These are phyloP conservation scores for Ormyrus nitidulus DNA, from an alignment of 2,888 invertebrate species.

Conservation along the genomic window DNA sequence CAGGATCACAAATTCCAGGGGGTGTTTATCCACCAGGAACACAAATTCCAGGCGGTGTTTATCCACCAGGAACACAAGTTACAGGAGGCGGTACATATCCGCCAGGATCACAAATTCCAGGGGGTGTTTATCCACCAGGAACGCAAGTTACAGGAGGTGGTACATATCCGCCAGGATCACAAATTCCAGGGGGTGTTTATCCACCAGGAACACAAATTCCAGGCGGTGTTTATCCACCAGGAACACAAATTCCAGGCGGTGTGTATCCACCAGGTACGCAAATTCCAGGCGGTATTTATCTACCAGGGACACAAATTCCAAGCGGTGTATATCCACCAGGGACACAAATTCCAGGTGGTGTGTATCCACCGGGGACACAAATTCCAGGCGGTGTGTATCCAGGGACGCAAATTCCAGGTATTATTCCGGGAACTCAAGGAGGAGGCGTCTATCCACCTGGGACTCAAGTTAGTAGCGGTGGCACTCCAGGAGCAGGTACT, in stretches of 20 bases:
- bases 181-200: neutral
- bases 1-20: neutral
- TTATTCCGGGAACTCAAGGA: constrained; percentile 48
- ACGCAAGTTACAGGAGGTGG: constrained; percentile 31
- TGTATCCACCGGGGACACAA: constrained; percentile 51
- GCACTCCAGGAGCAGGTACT: constrained; percentile 38
- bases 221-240: constrained; percentile 9
- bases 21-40: constrained; percentile 51
- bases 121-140: constrained; percentile 48
- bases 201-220: neutral
- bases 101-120: constrained; percentile 46
- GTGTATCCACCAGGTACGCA: constrained; percentile 43
- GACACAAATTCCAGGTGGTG: constrained; percentile 41
- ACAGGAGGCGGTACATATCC: constrained; percentile 51
- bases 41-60: constrained; percentile 31
- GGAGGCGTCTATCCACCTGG: constrained; percentile 49
- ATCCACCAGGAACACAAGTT: constrained; percentile 44
- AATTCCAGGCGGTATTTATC: constrained; percentile 43
- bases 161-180: constrained; percentile 19
- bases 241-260: neutral
- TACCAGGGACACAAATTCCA: constrained; percentile 52
- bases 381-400: constrained; percentile 24
- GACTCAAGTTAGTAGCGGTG: constrained; percentile 40
- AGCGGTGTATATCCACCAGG: constrained; percentile 43
- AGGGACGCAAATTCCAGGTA: constrained; percentile 26